Conservation (phyloP, 2,113 vertebrate species). For the human region GRCh38 chr5:54792001-54792500, state of each 20-base stretch:
- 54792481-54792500: no score
- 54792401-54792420: no score
- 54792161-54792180: background rate
- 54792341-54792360: no score
- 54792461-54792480: no score
- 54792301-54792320: no score
- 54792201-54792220: no score
- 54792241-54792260: background rate
- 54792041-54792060: background rate
- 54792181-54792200: background rate
- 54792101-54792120: background rate
- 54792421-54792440: no score
- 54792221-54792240: background rate
- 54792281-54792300: background rate
- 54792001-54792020: background rate
- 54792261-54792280: background rate
- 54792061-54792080: background rate
- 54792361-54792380: no score
- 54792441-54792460: no score
- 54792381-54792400: no score
- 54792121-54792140: background rate
- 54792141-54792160: background rate
- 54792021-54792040: background rate
- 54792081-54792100: background rate
- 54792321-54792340: no score